Evolutionary conservation across 2,888 invertebrate species (phyloP), one percentile per base, ranked within the genome.

Genomic region (Suillia variegata): DNA sequence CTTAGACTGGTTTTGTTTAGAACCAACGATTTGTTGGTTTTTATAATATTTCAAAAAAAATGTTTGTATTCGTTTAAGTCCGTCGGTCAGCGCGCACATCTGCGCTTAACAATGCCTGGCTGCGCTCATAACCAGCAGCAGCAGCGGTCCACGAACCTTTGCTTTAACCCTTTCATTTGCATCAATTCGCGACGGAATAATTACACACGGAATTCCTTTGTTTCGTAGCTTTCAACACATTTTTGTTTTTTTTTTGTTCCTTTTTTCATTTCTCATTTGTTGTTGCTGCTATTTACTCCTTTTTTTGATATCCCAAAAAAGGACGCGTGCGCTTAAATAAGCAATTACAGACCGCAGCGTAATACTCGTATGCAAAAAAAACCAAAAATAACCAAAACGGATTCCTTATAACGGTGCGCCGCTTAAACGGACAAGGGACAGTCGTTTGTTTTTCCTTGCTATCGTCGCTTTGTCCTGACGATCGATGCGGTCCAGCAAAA

Each of bases 301-400:
- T 50, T 56, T 55, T 56, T 1, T 24, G 50, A 56, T 56, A 50
- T 56, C 71, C 71, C 74, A 66, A 70, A 65, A 64, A 71, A 73
- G 72, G 73, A 74, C 73, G 71, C 64, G 67, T 70, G 73, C 75
- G 70, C 73, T 73, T 72, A 72, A 72, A 74, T 72, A 72, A 74
- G 72, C 72, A 74, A 72, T 72, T 72, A 72, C 74, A 73, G 69
- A 50, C 56, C 56, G 45, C 56, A 56, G 56, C 50, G 45, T 18
- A 38, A n/a, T 22, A 50, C 38, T 48, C n/a, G n/a, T n/a, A n/a
- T n/a, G n/a, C n/a, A n/a, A n/a, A n/a, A 20, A 31, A 31, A 20
- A 13, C 31, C 45, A 31, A 42, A 45, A 54, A n/a, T 47, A 13
- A n/a, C 20, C 22, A 42, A 21, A 15, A 42, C 21, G n/a, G 20